Percentiles rank a stretch among this genome's conserved stretches.
phyloP scores from a whole-genome alignment of 2,797 vertebrate genomes.

The Hypotaenidia okinawae region DNA sequence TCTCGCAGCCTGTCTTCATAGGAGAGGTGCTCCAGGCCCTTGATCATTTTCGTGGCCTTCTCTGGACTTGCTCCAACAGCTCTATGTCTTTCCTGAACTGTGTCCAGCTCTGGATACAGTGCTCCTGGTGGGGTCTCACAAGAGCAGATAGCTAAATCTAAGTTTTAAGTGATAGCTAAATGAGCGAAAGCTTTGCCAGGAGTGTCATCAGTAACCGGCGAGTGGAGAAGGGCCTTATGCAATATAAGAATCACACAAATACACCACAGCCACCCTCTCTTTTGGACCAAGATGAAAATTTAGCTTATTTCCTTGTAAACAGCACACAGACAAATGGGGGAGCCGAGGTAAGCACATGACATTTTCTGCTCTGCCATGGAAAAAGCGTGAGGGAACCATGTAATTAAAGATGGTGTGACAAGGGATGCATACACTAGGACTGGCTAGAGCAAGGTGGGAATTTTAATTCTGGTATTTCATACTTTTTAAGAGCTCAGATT shows the following conservation, averaged over 20 bases:
- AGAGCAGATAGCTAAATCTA: no score
- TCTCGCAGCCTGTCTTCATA: no score
- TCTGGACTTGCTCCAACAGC: no score
- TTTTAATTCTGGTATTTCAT: constrained; percentile 4
- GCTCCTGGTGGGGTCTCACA: no score
- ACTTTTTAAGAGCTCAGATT: neutral
- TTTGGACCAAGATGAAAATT: neutral
- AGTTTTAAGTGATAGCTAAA: neutral
- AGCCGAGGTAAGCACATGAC: neutral
- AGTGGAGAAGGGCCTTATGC: neutral
- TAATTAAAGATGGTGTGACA: neutral
- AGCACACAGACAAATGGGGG: neutral
- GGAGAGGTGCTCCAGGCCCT: no score
- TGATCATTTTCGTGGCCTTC: no score
- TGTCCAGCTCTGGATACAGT: no score
- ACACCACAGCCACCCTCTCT: neutral
- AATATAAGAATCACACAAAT: neutral
- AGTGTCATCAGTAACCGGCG: neutral
- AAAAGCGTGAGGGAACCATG: neutral
- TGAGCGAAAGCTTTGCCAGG: neutral
- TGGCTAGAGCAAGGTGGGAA: neutral
- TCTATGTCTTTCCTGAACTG: no score
- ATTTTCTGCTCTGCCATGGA: constrained; percentile 27
- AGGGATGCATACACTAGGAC: neutral
- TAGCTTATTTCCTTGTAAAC: neutral